phyloP scores from a whole-genome alignment of 2,797 vertebrate species.

The Cyprinella venusta region DNA sequence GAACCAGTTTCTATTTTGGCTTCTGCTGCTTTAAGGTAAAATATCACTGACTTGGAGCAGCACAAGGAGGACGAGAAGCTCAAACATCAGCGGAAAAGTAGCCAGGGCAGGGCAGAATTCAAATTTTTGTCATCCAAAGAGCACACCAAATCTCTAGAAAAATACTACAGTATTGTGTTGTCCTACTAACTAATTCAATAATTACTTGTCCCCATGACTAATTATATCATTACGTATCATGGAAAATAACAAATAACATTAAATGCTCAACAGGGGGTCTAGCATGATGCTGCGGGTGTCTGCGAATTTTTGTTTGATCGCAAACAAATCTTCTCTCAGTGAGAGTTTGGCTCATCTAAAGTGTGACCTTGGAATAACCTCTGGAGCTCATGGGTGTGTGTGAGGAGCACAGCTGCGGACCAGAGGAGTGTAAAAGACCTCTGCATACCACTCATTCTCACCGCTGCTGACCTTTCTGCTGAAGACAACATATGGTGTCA shows the following conservation, averaged over 20 bases:
- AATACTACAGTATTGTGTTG: neutral
- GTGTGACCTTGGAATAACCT: slow-evolving; percentile 22
- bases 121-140: neutral
- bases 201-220: too few relatives aligned
- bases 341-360: slow-evolving; percentile 1
- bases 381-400: slow-evolving; percentile 19
- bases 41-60: slow-evolving; percentile 22
- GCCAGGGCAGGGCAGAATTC: neutral
- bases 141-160: neutral
- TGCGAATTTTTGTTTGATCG: neutral
- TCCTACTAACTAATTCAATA: too few relatives aligned
- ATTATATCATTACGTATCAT: neutral
- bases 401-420: slow-evolving; percentile 28
- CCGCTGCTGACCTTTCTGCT: slow-evolving; percentile 37
- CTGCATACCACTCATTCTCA: slow-evolving; percentile 32
- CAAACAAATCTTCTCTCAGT: neutral
- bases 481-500: slow-evolving; percentile 7
- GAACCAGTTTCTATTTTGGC: slow-evolving; percentile 32
- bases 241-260: neutral
- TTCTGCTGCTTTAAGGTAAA: slow-evolving; percentile 36
- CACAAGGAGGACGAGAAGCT: neutral
- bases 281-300: neutral
- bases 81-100: neutral
- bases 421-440: slow-evolving; percentile 18
- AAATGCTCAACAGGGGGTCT: neutral